Evolutionary conservation across 2,797 vertebrate species (phyloP).

Genomic region (Rhabdophis nuchalis): DNA sequence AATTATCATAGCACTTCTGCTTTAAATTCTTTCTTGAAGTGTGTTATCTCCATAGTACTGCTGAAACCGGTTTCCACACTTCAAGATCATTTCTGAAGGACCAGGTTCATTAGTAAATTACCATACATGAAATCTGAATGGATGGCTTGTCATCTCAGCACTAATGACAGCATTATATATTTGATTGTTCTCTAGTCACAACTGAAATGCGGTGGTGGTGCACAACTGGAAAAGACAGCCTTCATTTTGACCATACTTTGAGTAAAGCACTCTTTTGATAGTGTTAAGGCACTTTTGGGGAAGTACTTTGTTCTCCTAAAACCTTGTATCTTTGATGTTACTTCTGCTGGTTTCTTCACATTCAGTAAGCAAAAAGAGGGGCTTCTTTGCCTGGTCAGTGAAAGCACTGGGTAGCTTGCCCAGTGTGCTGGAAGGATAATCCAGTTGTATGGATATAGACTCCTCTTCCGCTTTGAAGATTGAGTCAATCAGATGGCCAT

Average conservation of each 20-base stretch:
- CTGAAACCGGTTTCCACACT: constrained; percentile 57
- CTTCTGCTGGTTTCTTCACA: neutral
- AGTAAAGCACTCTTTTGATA: neutral
- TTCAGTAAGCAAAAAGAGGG: neutral
- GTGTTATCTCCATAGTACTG: neutral
- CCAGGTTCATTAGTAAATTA: constrained; percentile 68
- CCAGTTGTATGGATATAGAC: no score
- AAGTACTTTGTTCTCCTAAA: neutral
- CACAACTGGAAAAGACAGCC: neutral
- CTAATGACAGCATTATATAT: constrained; percentile 70
- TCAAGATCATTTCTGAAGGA: constrained; percentile 55
- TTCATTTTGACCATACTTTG: neutral
- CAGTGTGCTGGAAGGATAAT: no score
- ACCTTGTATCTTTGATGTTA: neutral
- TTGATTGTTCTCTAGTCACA: constrained; percentile 67
- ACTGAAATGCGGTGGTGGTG: constrained; percentile 21
- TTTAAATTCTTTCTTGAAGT: neutral
- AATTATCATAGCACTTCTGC: neutral
- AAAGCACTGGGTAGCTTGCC: neutral
- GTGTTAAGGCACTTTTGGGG: neutral
- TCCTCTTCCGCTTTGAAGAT: no score
- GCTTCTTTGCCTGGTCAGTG: neutral
- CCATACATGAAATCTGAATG: constrained; percentile 66
- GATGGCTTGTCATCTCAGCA: constrained; percentile 58
- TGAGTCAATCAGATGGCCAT: no score